A percentile compares a stretch with the other conserved stretches of the same genome.
These are phyloP conservation scores for Artibeus jamaicensis DNA, from an alignment of 2,797 vertebrate genomes.

Conservation along the genomic window DNA sequence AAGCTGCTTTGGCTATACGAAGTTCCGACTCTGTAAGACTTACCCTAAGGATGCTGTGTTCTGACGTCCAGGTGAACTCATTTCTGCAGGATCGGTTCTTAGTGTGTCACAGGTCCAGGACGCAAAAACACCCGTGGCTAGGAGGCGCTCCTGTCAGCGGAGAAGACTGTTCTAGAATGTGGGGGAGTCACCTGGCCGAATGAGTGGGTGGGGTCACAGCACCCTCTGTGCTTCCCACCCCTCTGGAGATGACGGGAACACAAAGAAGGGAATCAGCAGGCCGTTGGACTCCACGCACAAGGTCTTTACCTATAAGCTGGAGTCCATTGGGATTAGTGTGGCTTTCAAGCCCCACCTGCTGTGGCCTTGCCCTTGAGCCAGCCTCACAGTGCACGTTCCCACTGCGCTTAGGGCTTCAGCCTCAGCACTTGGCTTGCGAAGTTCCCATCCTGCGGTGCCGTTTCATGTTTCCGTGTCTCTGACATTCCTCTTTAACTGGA, in stretches of 20 bases:
- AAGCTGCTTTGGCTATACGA: background rate
- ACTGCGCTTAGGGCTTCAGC: background rate
- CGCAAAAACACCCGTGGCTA: background rate
- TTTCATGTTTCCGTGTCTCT: background rate
- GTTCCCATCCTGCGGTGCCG: background rate
- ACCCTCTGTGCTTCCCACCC: background rate
- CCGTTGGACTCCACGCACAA: background rate
- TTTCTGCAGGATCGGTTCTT: background rate
- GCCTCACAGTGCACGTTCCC: fast-evolving
- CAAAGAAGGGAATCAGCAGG: background rate
- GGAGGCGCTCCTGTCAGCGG: background rate
- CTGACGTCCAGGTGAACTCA: background rate
- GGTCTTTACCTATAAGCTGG: background rate
- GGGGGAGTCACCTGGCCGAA: background rate
- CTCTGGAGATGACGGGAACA: background rate
- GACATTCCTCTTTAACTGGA: background rate
- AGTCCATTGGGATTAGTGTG: background rate
- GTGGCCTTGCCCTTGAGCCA: background rate
- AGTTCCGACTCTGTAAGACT: background rate
- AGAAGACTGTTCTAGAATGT: background rate
- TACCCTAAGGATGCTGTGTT: background rate
- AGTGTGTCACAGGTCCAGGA: background rate
- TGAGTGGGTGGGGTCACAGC: no score
- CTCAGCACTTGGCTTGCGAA: background rate
- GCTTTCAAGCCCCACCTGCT: background rate